Conservation (phyloP, 2,888 invertebrate species). For the Aphodius granarius region DNA sequence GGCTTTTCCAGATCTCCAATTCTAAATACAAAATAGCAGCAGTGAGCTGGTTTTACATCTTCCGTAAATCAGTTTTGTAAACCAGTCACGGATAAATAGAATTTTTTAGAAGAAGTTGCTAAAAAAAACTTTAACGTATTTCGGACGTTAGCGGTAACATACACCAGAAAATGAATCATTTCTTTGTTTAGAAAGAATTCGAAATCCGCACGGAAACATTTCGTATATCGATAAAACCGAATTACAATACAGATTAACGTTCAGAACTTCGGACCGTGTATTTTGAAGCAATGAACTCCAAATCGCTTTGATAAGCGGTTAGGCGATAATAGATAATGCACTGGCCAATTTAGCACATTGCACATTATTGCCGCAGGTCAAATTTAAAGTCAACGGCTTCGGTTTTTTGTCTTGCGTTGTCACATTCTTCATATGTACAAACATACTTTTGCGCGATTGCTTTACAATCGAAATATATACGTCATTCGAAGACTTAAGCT, state of each 20-base stretch:
- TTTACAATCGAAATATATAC: no score
- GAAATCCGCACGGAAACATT: background rate
- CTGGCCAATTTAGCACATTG: background rate
- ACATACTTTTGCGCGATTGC: no score
- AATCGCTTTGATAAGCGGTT: background rate
- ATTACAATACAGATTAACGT: background rate
- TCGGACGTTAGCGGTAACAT: no score
- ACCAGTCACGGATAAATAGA: no score
- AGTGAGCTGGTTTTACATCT: no score
- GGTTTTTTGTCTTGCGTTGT: background rate
- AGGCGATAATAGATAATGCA: background rate
- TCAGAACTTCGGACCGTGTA: background rate
- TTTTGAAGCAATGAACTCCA: background rate
- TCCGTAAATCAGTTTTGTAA: no score
- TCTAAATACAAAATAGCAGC: no score
- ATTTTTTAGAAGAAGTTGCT: no score
- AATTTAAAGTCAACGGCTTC: background rate
- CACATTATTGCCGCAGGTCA: background rate
- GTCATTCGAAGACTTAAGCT: no score
- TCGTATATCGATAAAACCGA: background rate
- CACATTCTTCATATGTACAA: background rate
- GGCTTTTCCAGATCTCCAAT: no score
- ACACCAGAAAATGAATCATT: no score
- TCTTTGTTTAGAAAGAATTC: background rate
- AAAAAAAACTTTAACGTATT: no score